Conservation (phyloP, 2,113 vertebrate species). For the Anarrhichthys ocellatus region DNA sequence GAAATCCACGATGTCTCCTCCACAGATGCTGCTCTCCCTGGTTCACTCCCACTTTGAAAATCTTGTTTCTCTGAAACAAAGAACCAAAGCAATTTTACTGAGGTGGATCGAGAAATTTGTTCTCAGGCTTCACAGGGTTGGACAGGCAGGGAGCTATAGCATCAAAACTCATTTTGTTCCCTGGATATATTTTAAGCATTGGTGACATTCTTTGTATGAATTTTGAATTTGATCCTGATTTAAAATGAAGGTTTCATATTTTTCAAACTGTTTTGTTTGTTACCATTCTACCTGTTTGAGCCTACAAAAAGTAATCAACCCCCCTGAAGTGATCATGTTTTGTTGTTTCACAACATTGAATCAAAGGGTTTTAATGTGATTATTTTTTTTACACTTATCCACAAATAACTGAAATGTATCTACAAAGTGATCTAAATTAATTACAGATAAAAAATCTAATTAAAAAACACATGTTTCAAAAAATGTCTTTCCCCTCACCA, state of each 20-base stretch:
- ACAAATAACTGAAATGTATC: background rate
- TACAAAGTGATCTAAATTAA: background rate
- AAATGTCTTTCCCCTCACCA: background rate
- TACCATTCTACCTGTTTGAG: background rate
- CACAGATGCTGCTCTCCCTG: constrained; percentile 2
- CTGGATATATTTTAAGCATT: too few species aligned
- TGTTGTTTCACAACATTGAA: background rate
- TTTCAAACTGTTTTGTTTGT: too few species aligned
- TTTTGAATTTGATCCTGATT: background rate
- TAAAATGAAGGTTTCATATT: background rate
- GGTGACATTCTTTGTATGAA: too few species aligned
- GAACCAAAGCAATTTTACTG: constrained; percentile 44
- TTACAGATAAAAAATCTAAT: background rate
- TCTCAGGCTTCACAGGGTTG: background rate
- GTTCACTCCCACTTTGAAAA: background rate
- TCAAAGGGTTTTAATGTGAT: background rate
- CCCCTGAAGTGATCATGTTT: background rate
- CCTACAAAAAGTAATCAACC: background rate
- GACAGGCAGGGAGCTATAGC: background rate
- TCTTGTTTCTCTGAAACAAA: constrained; percentile 32
- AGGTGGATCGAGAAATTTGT: constrained; percentile 34
- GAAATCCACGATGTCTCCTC: constrained; percentile 24
- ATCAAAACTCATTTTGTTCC: background rate
- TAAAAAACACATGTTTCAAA: background rate
- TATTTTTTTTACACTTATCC: background rate